Conservation (phyloP, 2,113 vertebrate genomes). For the Tenrec ecaudatus region DNA sequence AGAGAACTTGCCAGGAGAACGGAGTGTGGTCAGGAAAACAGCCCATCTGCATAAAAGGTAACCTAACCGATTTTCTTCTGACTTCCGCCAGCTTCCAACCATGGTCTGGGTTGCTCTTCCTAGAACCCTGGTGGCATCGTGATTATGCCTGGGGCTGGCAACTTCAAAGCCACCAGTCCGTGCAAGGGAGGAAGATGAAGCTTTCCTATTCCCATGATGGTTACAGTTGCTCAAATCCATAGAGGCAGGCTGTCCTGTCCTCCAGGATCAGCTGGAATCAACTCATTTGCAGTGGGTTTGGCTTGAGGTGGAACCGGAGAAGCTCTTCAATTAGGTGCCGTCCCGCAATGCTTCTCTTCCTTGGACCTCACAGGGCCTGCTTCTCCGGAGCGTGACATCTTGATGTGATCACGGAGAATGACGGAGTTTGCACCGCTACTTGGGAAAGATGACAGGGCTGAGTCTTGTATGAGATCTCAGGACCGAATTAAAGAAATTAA, state of each 20-base stretch:
- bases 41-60: slow-evolving; percentile 96
- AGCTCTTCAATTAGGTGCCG: background rate
- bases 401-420: background rate
- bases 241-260: too few relatives aligned
- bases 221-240: too few relatives aligned
- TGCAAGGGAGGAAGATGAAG: background rate
- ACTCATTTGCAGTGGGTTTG: too few relatives aligned
- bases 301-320: too few relatives aligned
- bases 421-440: background rate
- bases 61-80: background rate
- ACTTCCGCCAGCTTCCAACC: background rate
- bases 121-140: too few relatives aligned
- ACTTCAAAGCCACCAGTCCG: too few relatives aligned
- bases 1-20: slow-evolving; percentile 92
- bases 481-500: background rate
- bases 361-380: background rate
- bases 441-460: background rate
- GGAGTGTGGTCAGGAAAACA: slow-evolving; percentile 95
- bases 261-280: too few relatives aligned
- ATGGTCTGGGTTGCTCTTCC: background rate
- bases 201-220: too few relatives aligned
- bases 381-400: background rate
- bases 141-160: too few relatives aligned
- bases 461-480: background rate
- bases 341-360: background rate